These are phyloP conservation scores for Oryctes rhinoceros DNA, from an alignment of 1,140 invertebrate genomes.

Conservation along the genomic window DNA sequence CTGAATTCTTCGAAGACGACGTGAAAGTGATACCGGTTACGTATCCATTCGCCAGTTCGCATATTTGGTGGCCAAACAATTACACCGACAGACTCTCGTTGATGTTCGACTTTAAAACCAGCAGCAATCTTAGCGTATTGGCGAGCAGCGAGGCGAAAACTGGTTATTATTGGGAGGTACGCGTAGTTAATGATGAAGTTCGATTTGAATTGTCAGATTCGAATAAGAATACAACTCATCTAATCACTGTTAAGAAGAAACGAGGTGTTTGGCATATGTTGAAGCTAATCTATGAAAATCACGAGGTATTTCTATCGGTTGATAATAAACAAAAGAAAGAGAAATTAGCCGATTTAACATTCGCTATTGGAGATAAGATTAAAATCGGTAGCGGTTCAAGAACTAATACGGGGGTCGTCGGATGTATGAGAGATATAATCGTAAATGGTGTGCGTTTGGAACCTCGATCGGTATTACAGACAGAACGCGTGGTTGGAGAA, in stretches of 20 bases:
- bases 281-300: conserved; percentile 78
- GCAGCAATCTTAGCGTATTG: conserved; percentile 81
- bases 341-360: conserved; percentile 60
- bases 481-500: conserved; percentile 82
- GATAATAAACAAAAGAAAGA: conserved; percentile 76
- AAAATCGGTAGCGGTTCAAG: conserved; percentile 80
- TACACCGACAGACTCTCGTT: conserved; percentile 76
- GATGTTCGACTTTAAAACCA: conserved; percentile 89
- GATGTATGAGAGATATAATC: conserved; percentile 87
- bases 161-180: conserved; percentile 86
- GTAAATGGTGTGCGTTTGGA: conserved; percentile 81
- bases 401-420: conserved; percentile 78
- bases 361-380: conserved; percentile 66
- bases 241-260: conserved; percentile 80
- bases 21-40: conserved; percentile 90
- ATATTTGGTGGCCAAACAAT: conserved; percentile 84
- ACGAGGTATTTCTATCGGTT: conserved; percentile 76
- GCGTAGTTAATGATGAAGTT: conserved; percentile 82
- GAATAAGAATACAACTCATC: conserved; percentile 74
- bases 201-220: conserved; percentile 80
- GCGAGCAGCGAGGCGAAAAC: conserved; percentile 82
- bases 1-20: conserved; percentile 83
- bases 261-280: conserved; percentile 81
- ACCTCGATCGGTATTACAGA: conserved; percentile 80
- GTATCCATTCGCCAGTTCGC: conserved; percentile 88